These are phyloP conservation scores for Noctua pronuba DNA, from an alignment of 2,888 invertebrate species.

Conservation along the genomic window DNA sequence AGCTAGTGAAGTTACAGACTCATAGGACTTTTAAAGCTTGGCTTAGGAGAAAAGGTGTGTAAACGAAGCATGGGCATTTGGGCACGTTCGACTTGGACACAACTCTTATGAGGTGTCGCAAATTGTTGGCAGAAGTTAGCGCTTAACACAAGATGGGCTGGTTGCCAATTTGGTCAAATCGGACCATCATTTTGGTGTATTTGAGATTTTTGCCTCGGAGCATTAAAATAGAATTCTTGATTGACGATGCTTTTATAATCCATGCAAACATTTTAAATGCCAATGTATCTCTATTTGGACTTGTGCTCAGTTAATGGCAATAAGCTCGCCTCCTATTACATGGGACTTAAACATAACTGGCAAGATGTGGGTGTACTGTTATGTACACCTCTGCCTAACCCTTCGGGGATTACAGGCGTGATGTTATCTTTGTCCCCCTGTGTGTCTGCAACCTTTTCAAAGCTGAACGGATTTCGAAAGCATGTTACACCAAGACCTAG, in stretches of 20 bases:
- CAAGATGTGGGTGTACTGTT: no score
- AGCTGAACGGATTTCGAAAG: background rate
- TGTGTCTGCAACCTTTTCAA: background rate
- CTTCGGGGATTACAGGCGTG: background rate
- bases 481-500: background rate
- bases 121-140: constrained; percentile 25
- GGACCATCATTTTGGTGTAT: background rate
- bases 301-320: background rate
- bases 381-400: background rate
- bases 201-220: background rate
- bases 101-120: constrained; percentile 16
- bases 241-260: background rate
- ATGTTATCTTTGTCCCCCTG: background rate
- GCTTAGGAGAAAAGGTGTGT: background rate
- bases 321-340: background rate
- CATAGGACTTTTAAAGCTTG: background rate
- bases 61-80: background rate
- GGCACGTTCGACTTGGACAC: constrained; percentile 7
- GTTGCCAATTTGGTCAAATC: constrained; percentile 28
- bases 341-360: background rate
- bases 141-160: constrained; percentile 20
- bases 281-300: background rate
- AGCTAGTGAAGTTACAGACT: background rate
- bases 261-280: background rate
- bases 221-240: background rate